Evolutionary conservation across 2,888 invertebrate genomes (phyloP), one percentile per base, ranked within the genome.

Genomic region (Diaprepes abbreviatus): DNA sequence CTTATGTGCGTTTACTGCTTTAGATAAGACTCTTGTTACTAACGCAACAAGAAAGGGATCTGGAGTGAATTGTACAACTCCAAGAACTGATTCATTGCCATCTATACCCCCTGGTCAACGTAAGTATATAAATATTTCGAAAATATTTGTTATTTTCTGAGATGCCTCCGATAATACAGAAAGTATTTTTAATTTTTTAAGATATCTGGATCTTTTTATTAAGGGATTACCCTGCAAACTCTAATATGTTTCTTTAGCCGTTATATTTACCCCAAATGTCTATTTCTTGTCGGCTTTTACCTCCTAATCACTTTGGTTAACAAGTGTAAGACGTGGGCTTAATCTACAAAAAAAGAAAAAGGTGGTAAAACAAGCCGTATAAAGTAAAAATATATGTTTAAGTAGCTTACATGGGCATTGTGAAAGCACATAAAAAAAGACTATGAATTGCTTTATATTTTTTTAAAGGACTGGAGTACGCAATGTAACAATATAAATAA

Each of bases 21-120:
- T 94, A 83, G 95, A 95, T 81, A 95, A 95, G 85, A 93, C 93
- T 28, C 88, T 96, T 74, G 92, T 93, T 75, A 96, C 96, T 21
- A 95, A 96, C 83, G 96, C 96, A 14, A 94, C 94, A 54, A 90
- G 95, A 78, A 94, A 95, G 82, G 90, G 93, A 16, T 94, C 93
- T 80, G 96, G 96, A 50, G 95, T 98, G 35, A 94, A 94, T 84
- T 98, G 98, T 86, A 95, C 96, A 64, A 98, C 98, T 62, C 98
- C 98, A 21, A 90, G 95, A 71, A 96, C 96, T 67, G 96, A 96
- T 86, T 90, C 93, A 75, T 87, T 98, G 73, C 98, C 98, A 52
- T 91, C 95, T 68, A 97, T 98, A 77, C 96, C 96, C 64, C 91
- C 91, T 71, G 95, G 95, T 70, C 93, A 95, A 86, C 96, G 89